Base-by-base conservation (phyloP, 2,888 invertebrate species). In the Adelphocoris suturalis region DNA sequence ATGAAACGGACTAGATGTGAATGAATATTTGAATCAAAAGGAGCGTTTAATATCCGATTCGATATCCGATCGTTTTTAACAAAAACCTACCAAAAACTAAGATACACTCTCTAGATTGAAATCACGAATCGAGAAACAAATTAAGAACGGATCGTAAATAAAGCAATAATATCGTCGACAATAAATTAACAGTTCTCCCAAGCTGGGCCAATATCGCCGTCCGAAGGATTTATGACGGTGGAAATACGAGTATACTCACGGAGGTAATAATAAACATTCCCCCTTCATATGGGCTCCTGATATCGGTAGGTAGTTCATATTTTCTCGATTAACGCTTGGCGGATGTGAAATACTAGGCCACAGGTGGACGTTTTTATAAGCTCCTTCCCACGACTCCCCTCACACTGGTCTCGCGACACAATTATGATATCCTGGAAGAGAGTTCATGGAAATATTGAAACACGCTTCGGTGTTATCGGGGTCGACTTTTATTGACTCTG, bases 271-370 rank as follows among this genome's bases (percentile, higher is more conserved):
- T 68, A 23, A 68, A 68, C 68, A 23, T 68, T 68, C 23, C 61
- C 68, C 23, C 68, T 68, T 68, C 23, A 68, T 68, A 68, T 68
- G 19, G 68, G 23, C 68, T 12, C 68, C 23, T 68, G 68, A 68
- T 68, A 68, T 68, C 23, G 68, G 23, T 68, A 23, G 68, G 68
- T 23, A 68, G 68, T 68, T 68, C 68, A 68, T 68, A 68, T 68
- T 68, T 68, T 68, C 68, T 68, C 68, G 27, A 68, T 68, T 68
- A 68, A 68, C 68, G 68, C 27, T 23, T 23, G 13, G 11, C 0
- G 68, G 9, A 12, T 7, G 23, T 68, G 27, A 68, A 68, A 68
- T 68, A 68, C 23, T 23, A 12, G 68, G 4, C 68, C 68, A 23
- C 68, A 68, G 23, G 19, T 68, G 68, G 68, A 68, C 5, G 68